These are phyloP conservation scores for Pherbina coryleti DNA, from an alignment of 2,888 invertebrate genomes.

Conservation along the genomic window DNA sequence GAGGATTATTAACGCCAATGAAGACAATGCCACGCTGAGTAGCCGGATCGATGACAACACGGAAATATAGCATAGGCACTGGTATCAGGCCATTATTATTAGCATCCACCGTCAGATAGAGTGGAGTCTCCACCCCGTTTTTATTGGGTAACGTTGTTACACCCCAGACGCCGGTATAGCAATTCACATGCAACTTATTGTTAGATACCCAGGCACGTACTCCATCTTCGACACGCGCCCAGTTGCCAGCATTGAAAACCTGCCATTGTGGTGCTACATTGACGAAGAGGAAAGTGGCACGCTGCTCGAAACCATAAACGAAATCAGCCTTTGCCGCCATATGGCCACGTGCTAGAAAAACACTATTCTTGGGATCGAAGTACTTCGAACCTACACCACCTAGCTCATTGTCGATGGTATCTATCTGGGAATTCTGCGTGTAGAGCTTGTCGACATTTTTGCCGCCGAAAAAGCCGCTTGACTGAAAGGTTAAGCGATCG, in stretches of 20 bases:
- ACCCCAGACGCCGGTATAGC: conserved; percentile 74
- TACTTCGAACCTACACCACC: conserved; percentile 58
- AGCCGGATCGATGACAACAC: conserved; percentile 71
- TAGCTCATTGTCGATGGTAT: conserved; percentile 64
- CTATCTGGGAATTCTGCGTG: conserved; percentile 62
- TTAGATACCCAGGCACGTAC: conserved; percentile 67
- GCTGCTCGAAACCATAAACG: conserved; percentile 71
- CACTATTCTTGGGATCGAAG: conserved; percentile 51
- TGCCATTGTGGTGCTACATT: conserved; percentile 75
- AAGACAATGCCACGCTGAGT: conserved; percentile 71
- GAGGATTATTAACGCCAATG: conserved; percentile 70
- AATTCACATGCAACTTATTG: conserved; percentile 65
- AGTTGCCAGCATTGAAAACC: conserved; percentile 74
- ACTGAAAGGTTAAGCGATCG: conserved; percentile 65
- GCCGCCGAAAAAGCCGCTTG: conserved; percentile 62
- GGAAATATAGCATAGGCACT: conserved; percentile 74
- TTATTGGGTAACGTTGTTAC: conserved; percentile 71
- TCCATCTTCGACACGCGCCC: conserved; percentile 72
- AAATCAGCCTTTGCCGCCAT: conserved; percentile 72
- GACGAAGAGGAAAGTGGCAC: conserved; percentile 72
- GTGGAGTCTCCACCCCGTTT: conserved; percentile 61
- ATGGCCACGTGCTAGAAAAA: conserved; percentile 71
- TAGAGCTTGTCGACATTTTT: conserved; percentile 67
- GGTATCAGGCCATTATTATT: conserved; percentile 70
- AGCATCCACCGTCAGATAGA: conserved; percentile 65